Evolutionary conservation across 1,140 invertebrate species (phyloP).

Genomic region (Leptinotarsa texana): DNA sequence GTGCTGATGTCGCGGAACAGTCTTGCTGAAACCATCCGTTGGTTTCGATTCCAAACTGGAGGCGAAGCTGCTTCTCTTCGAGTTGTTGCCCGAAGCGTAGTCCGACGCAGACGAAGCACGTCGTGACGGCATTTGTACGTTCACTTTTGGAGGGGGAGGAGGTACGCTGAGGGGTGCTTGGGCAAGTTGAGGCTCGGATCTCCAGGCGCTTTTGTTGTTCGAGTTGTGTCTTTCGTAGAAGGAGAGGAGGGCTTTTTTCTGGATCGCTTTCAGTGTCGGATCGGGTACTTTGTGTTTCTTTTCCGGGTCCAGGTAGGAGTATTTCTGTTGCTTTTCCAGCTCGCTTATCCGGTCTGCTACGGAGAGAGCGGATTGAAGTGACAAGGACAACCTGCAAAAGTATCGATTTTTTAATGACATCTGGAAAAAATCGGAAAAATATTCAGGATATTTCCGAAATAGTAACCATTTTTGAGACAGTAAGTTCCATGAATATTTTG

Average conservation of each 20-base stretch:
- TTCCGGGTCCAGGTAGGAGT: conserved; percentile 75
- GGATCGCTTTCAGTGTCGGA: conserved; percentile 81
- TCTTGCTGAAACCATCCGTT: conserved; percentile 37
- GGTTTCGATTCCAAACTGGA: conserved; percentile 46
- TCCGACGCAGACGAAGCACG: conserved; percentile 72
- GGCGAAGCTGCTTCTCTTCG: conserved; percentile 52
- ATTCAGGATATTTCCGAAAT: too few relatives aligned
- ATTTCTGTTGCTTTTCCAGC: conserved; percentile 69
- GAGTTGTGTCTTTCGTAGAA: conserved; percentile 77
- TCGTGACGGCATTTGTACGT: conserved; percentile 60
- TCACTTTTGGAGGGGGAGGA: conserved; percentile 63
- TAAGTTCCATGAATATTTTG: too few relatives aligned
- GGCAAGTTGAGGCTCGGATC: conserved; percentile 65
- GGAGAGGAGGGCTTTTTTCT: conserved; percentile 83
- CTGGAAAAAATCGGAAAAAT: too few relatives aligned
- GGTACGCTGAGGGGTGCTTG: conserved; percentile 50
- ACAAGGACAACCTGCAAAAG: conserved; percentile 43
- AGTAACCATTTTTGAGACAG: too few relatives aligned
- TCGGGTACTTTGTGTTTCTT: conserved; percentile 76
- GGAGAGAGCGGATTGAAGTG: conserved; percentile 60
- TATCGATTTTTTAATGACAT: too few relatives aligned
- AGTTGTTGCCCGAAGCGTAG: conserved; percentile 62
- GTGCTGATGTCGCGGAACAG: conserved; percentile 60
- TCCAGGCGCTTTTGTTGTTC: conserved; percentile 58
- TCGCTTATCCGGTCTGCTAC: conserved; percentile 78